A percentile compares a stretch with the other conserved stretches of the same genome.
phyloP scores from a whole-genome alignment of 2,888 invertebrate genomes.

The Himalopsyche japonica region DNA sequence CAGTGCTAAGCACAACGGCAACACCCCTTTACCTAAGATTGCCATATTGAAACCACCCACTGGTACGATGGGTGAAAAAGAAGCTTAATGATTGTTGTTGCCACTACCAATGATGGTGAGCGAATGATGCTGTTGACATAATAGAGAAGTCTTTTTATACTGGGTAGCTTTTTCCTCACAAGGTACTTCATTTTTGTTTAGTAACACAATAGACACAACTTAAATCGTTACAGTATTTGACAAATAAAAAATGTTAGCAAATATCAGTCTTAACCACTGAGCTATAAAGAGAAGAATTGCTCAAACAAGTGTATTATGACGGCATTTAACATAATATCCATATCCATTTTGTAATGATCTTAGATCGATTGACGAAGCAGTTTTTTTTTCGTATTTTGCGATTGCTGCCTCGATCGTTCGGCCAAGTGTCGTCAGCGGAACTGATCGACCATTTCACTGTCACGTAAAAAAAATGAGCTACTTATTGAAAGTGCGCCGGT shows the following conservation, averaged over 20 bases:
- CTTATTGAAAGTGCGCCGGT: background rate
- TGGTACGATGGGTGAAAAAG: slow-evolving; percentile 2
- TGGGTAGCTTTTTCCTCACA: background rate
- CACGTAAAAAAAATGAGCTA: slow-evolving; percentile 14
- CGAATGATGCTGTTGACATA: slow-evolving; percentile 25
- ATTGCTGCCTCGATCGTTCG: slow-evolving; percentile 3
- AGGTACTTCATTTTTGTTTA: background rate
- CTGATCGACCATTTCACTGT: slow-evolving; percentile 36
- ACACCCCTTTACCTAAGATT: slow-evolving; percentile 29
- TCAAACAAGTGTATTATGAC: slow-evolving; percentile 25
- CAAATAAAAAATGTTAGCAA: background rate
- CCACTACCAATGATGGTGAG: slow-evolving; percentile 9
- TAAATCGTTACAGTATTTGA: slow-evolving; percentile 18
- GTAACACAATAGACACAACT: background rate
- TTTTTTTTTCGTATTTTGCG: slow-evolving; percentile 8
- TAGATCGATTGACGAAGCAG: background rate
- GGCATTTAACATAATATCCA: slow-evolving; percentile 20
- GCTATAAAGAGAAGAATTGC: slow-evolving; percentile 23
- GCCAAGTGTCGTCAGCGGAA: slow-evolving; percentile 30
- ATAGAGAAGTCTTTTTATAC: slow-evolving; percentile 30
- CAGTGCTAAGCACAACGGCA: slow-evolving; percentile 48
- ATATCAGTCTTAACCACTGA: slow-evolving; percentile 15
- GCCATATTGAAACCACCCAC: slow-evolving; percentile 30
- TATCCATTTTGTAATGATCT: slow-evolving; percentile 25
- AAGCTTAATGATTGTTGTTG: slow-evolving; percentile 7